These are phyloP conservation scores for Hylomyscus alleni DNA, from an alignment of 2,797 vertebrate genomes.

Conservation along the genomic window DNA sequence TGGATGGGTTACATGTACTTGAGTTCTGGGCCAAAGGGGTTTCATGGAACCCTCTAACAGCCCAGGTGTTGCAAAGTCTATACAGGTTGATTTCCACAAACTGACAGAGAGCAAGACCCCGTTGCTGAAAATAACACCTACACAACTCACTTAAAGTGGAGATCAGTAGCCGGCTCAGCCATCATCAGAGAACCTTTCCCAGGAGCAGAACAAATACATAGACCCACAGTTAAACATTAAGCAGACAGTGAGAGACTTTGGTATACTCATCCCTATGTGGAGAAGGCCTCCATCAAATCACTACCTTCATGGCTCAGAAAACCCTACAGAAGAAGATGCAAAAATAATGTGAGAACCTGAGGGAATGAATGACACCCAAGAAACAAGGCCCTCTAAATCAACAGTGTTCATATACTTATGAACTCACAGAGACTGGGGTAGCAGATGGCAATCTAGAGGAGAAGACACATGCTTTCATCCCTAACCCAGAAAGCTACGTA, in stretches of 20 bases:
- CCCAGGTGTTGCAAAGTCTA: background rate
- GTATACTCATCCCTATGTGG: background rate
- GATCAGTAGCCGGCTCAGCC: too few relatives aligned
- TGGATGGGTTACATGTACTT: background rate
- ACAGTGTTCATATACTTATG: background rate
- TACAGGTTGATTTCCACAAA: background rate
- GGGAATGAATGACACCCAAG: too few relatives aligned
- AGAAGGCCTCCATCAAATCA: background rate
- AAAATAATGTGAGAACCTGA: background rate
- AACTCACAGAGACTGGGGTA: background rate
- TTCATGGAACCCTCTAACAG: background rate
- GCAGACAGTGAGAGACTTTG: background rate
- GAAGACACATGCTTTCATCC: background rate
- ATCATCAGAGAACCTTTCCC: background rate
- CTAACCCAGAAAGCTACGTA: background rate
- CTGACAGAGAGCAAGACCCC: background rate
- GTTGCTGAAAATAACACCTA: background rate
- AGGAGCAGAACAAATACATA: background rate
- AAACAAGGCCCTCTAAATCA: background rate
- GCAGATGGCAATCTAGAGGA: background rate
- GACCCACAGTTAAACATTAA: background rate
- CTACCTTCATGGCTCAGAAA: too few relatives aligned
- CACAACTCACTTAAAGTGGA: background rate
- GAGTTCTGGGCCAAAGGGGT: background rate
- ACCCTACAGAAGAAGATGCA: background rate